These are phyloP conservation scores for Himantopus leucocephalus DNA, from an alignment of 2,113 vertebrate species.

Conservation along the genomic window DNA sequence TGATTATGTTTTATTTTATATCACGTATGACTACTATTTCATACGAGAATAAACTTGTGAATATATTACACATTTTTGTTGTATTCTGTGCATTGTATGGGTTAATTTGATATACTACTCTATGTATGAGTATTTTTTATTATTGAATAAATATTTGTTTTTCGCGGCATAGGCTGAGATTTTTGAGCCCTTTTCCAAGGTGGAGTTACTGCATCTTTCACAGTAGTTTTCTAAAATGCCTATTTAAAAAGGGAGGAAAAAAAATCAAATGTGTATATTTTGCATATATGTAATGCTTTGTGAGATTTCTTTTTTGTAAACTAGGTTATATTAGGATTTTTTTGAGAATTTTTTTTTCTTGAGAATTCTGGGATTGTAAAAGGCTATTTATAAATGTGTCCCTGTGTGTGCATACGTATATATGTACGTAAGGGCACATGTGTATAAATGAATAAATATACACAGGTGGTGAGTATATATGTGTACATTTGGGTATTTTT, in stretches of 20 bases:
- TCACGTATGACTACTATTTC: not conserved
- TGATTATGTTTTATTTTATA: not conserved
- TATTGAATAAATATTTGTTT: not conserved
- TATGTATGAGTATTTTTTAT: not conserved
- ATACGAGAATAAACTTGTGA: not conserved
- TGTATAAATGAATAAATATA: no score
- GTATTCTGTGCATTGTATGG: not conserved
- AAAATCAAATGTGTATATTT: not conserved
- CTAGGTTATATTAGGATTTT: not conserved
- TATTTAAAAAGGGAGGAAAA: not conserved
- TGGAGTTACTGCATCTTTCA: not conserved
- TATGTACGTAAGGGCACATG: fast-evolving
- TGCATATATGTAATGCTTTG: not conserved
- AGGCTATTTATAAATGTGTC: not conserved
- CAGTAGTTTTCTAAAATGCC: not conserved
- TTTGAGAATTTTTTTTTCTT: not conserved
- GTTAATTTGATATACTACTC: not conserved
- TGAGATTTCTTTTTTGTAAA: not conserved
- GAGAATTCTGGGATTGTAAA: not conserved
- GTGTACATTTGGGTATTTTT: not conserved
- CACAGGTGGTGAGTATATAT: not conserved
- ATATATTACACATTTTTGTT: not conserved
- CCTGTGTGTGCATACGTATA: not conserved
- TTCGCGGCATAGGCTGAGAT: not conserved
- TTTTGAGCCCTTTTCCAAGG: not conserved